Base-by-base conservation (phyloP, 2,888 invertebrate species). In the Conistra vaccinii region DNA sequence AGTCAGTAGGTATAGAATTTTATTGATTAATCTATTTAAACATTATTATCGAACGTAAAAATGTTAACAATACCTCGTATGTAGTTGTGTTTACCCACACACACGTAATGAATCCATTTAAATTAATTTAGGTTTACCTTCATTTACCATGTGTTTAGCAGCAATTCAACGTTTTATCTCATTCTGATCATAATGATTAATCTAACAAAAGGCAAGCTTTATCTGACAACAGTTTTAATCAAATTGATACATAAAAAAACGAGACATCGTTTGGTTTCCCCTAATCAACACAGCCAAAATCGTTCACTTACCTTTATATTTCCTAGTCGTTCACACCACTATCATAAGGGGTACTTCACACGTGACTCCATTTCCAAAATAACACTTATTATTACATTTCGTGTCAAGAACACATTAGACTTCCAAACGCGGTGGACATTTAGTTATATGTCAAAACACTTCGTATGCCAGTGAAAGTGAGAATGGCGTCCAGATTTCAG, bases 381-480 rank as follows among this genome's bases (percentile, higher is more conserved):
- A 89, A 89, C 79, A 71, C 58, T 62, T 83, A 73, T 89, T 89
- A 86, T 87, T 89, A 90, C 82, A 90, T 95, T 94, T 95, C 96
- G 95, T 96, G 96, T 94, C 95, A 95, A 94, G 94, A 95, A 92
- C 94, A 94, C 96, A 96, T 96, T 95, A 96, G 89, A 90, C 90
- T 89, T 87, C 87, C 85, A 85, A 91, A 91, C 89, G 87, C 89
- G 84, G 90, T 91, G 92, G 90, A 93, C 93, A 94, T 94, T 93
- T 91, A 89, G 87, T 86, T 90, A 90, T 90, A 93, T 93, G 95
- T 95, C 95, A 96, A 95, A 95, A 96, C 94, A 96, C 92, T 91
- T 91, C 90, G 90, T 92, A 91, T 90, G 90, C 91, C 90, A 93
- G 92, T 93, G 94, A 94, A 94, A 94, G 94, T 93, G 91, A 92